Evolutionary conservation across 2,888 invertebrate genomes (phyloP).

Genomic region (Yponomeuta cagnagella): DNA sequence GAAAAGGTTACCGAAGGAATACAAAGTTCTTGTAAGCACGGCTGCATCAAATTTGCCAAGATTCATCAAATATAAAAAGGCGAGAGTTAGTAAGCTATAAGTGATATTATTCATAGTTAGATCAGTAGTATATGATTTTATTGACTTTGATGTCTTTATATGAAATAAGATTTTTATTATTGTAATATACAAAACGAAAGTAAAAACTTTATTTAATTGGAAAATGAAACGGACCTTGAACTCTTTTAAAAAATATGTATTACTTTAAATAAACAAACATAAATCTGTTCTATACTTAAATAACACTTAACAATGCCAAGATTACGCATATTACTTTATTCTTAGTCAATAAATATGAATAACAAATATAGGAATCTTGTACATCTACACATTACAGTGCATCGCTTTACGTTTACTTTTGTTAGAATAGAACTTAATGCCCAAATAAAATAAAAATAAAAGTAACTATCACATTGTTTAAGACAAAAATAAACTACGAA

Average conservation of each 20-base stretch:
- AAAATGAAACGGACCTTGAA: not conserved
- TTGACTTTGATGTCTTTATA: not conserved
- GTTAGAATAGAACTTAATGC: constrained; percentile 1
- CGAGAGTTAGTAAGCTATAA: constrained; percentile 52
- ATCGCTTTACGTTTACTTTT: not conserved
- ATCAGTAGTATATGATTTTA: not conserved
- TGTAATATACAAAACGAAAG: not conserved
- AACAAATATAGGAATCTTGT: constrained; percentile 11
- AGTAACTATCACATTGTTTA: constrained; percentile 7
- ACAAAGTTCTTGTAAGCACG: constrained; percentile 81
- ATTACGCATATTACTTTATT: not conserved
- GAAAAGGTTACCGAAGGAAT: constrained; percentile 79
- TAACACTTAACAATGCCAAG: not conserved
- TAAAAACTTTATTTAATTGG: not conserved
- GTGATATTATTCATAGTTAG: constrained; percentile 13
- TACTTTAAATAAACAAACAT: constrained; percentile 1
- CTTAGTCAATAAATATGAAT: constrained; percentile 3
- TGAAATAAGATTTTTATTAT: not conserved
- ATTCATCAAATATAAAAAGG: constrained; percentile 82
- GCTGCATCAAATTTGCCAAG: constrained; percentile 81
- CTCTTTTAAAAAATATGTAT: not conserved
- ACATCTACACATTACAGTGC: not conserved
- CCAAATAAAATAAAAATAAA: constrained; percentile 1
- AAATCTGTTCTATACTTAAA: not conserved
- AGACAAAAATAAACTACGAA: not conserved